Conservation (phyloP, 2,797 vertebrate genomes). For the Anolis apletophallus region DNA sequence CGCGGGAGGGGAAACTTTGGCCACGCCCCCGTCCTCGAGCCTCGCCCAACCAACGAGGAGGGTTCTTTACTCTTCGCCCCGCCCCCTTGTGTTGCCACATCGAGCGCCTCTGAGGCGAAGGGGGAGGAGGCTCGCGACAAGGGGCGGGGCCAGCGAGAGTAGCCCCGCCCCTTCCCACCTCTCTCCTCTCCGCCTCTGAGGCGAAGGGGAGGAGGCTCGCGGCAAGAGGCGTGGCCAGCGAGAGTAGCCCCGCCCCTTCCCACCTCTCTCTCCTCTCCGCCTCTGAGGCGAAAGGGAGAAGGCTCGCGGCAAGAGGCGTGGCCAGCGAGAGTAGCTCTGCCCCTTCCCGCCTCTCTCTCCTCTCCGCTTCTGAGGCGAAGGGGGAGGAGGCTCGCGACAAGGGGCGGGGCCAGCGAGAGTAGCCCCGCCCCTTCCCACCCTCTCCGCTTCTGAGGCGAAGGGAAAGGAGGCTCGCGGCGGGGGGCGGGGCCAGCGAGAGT, state of each 20-base stretch:
- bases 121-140: not conserved
- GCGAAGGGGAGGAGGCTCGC: too few relatives aligned
- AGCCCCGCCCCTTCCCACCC: not conserved
- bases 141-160: not conserved
- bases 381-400: not conserved
- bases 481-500: not conserved
- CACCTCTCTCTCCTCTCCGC: too few relatives aligned
- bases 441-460: too few relatives aligned
- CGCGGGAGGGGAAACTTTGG: too few relatives aligned
- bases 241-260: not conserved
- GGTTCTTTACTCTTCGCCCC: too few relatives aligned
- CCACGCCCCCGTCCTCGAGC: not conserved
- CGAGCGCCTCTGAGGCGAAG: not conserved
- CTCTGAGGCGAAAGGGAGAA: too few relatives aligned
- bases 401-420: not conserved
- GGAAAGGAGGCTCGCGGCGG: not conserved
- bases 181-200: too few relatives aligned
- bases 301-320: not conserved
- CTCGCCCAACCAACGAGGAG: rapidly evolving
- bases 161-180: not conserved
- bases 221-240: not conserved
- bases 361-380: too few relatives aligned
- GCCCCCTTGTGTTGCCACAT: not conserved
- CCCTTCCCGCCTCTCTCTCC: too few relatives aligned
- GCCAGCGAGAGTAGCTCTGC: not conserved